Evolutionary conservation across 2,797 vertebrate genomes (phyloP).

Genomic region (Coendou prehensilis): DNA sequence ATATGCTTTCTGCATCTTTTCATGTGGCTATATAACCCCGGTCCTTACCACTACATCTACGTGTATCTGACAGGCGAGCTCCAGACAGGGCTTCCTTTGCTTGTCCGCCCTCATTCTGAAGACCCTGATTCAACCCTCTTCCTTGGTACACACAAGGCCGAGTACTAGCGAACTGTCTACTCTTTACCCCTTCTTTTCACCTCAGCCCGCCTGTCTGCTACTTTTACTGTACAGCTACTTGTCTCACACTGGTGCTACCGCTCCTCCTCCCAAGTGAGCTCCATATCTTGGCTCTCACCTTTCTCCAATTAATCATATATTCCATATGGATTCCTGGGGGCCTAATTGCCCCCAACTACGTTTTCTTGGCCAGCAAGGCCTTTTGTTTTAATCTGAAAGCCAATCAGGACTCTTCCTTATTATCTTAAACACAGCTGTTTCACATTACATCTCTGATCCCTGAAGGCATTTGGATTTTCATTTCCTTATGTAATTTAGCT

Average conservation of each 20-base stretch:
- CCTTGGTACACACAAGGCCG: neutral
- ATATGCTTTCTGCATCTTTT: neutral
- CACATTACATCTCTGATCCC: neutral
- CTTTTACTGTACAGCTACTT: neutral
- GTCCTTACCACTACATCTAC: neutral
- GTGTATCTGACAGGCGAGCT: neutral
- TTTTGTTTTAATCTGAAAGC: conserved; percentile 16
- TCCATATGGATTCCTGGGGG: neutral
- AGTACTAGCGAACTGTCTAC: neutral
- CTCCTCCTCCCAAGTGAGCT: neutral
- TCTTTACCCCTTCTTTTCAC: neutral
- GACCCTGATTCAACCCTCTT: too few relatives aligned
- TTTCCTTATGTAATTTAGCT: neutral
- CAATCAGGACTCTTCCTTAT: neutral
- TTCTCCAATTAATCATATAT: neutral
- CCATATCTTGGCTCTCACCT: neutral
- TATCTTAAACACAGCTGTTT: conserved; percentile 6
- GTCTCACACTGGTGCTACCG: neutral
- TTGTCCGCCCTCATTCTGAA: neutral
- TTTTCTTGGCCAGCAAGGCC: neutral
- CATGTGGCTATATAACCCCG: neutral
- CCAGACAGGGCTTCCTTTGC: neutral
- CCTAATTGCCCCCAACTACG: neutral
- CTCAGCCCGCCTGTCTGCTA: neutral
- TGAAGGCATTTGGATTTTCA: neutral